Base-by-base conservation (phyloP, 2,797 vertebrate genomes). In the Typhlichthys subterraneus region DNA sequence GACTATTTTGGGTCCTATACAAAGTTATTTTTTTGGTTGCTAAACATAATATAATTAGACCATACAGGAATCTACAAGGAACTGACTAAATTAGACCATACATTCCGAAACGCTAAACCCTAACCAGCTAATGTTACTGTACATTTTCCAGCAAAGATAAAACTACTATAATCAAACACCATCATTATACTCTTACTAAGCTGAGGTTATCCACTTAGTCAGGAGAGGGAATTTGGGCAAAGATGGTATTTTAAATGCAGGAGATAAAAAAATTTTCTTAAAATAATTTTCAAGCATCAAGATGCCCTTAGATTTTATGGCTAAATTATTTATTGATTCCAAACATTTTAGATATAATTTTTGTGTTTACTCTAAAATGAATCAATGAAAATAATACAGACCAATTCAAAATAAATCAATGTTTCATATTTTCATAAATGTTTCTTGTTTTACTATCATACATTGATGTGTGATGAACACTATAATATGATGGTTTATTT, bases 101-200 rank as follows among this genome's bases (percentile, higher is more conserved):
- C 68, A 75, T 38, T 80, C 42, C 70, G 67, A 82, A 70, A 72
- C 79, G 69, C 75, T 72, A 69, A 70, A 46, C 56, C n/a, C n/a
- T n/a, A n/a, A n/a, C n/a, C 61, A 73, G 82, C 80, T 81, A 77
- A 70, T 45, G 72, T 79, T 85, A 29, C 23, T 29, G 23, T 29
- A 84, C 79, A 81, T 86, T 86, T 88, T 87, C 85, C 87, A 85
- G 77, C 70, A 75, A 82, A 64, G 69, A 78, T 82, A 81, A 87
- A 82, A 86, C 71, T 73, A 67, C 55, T 85, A 61, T 88, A 88
- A 87, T 88, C 80, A 87, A 68, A 81, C 76, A 62, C 84, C 78
- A 74, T 82, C 82, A 87, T 89, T 85, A 90, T 78, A 82, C 78
- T 78, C 75, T 69, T 83, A 76, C 85, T 58, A 58, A 67, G 67